Evolutionary conservation across 1,140 invertebrate species (phyloP).

Genomic region (Matsumurasca onukii): DNA sequence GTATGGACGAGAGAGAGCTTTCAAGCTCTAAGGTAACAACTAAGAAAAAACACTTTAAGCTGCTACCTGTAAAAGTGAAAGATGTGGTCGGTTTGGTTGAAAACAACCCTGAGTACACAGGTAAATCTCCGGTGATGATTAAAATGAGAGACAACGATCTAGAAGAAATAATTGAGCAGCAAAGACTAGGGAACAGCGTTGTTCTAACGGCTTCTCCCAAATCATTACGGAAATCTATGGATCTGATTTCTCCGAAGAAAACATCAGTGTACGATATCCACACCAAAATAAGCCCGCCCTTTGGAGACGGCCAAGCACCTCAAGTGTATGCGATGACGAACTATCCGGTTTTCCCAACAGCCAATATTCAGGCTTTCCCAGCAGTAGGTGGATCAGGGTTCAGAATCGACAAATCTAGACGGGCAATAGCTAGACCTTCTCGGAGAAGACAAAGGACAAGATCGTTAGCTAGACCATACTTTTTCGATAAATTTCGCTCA

Average conservation of each 20-base stretch:
- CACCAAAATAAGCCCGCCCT: background rate
- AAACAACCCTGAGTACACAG: slow-evolving; percentile 9
- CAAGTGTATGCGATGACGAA: background rate
- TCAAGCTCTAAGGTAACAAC: background rate
- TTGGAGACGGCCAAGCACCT: background rate
- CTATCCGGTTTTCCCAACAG: too few relatives aligned
- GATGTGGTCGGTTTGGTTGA: slow-evolving; percentile 3
- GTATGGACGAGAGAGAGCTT: too few relatives aligned
- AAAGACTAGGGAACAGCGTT: background rate
- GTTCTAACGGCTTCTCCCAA: background rate
- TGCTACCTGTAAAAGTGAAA: slow-evolving; percentile 11
- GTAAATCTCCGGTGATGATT: slow-evolving; percentile 15
- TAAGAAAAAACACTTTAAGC: background rate
- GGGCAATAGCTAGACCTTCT: background rate
- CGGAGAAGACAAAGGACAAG: background rate
- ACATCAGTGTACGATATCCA: background rate
- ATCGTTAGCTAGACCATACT: background rate
- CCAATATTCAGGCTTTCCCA: too few relatives aligned
- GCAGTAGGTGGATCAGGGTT: background rate
- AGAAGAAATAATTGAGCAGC: background rate
- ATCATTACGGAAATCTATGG: background rate
- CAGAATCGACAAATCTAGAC: background rate
- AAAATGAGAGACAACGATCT: slow-evolving; percentile 14
- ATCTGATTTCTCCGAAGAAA: background rate
- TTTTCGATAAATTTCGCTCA: too few relatives aligned